phyloP scores from a whole-genome alignment of 2,888 invertebrate genomes.

The Eupithecia inturbata region DNA sequence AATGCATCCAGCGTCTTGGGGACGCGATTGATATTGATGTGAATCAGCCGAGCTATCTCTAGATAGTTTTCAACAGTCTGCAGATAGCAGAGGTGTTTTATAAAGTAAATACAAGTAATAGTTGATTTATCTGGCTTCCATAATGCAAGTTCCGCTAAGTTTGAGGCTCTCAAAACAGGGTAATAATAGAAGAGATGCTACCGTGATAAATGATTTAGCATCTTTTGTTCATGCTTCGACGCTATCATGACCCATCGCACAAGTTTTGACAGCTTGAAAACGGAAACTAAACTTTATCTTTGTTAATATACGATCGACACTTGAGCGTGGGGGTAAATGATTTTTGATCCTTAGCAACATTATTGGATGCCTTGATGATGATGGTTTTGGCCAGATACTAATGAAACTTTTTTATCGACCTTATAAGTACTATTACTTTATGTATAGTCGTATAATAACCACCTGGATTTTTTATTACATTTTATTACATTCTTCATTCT shows the following conservation, averaged over 20 bases:
- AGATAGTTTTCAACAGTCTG: background rate
- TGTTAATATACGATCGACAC: slow-evolving; percentile 7
- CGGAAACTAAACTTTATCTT: slow-evolving; percentile 11
- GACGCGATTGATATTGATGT: background rate
- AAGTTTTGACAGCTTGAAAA: slow-evolving; percentile 7
- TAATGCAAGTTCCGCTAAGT: background rate
- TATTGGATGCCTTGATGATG: background rate
- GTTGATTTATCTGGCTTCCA: background rate
- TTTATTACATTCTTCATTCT: background rate
- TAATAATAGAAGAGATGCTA: background rate
- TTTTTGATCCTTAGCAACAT: background rate
- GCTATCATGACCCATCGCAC: slow-evolving; percentile 2
- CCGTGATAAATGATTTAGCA: background rate
- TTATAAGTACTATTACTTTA: background rate
- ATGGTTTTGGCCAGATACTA: background rate
- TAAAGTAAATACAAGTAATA: background rate
- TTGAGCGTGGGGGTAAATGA: background rate
- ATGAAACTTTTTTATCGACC: background rate
- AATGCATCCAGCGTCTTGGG: background rate
- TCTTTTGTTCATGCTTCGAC: slow-evolving; percentile 3
- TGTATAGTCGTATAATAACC: background rate
- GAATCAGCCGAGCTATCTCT: background rate
- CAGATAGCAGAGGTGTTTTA: background rate
- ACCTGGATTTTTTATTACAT: background rate
- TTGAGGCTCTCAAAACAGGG: background rate